Conservation (phyloP, 2,113 vertebrate genomes). For the Pristiophorus japonicus region DNA sequence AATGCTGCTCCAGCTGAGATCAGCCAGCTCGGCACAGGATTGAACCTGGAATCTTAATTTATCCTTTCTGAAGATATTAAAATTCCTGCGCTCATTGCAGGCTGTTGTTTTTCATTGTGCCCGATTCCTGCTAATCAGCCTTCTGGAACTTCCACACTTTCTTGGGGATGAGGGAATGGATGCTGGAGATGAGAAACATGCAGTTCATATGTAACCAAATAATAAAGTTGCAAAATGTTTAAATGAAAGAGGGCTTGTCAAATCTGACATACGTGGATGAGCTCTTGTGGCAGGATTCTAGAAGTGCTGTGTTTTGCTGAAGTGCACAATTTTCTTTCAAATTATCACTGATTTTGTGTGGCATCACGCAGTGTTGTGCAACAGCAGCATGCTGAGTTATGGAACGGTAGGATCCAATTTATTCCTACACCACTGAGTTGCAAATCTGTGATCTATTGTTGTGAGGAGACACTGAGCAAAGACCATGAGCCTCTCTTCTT, state of each 20-base stretch:
- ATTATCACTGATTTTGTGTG: background rate
- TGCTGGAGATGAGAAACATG: background rate
- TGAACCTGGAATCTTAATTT: background rate
- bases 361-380: background rate
- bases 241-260: background rate
- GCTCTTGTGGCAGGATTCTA: background rate
- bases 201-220: background rate
- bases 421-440: background rate
- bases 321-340: background rate
- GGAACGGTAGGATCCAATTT: background rate
- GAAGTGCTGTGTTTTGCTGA: background rate
- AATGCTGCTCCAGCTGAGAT: background rate
- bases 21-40: background rate
- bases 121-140: background rate
- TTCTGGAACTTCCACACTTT: background rate
- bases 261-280: background rate
- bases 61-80: background rate
- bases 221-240: background rate
- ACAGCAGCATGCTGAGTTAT: slow-evolving; percentile 7
- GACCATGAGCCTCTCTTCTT: background rate
- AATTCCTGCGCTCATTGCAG: background rate
- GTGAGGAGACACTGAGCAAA: background rate
- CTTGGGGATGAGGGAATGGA: background rate
- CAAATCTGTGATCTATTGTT: background rate
- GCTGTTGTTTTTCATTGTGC: background rate